Base-by-base conservation (phyloP, 2,888 invertebrate species). In the Dryadula phaetusa region DNA sequence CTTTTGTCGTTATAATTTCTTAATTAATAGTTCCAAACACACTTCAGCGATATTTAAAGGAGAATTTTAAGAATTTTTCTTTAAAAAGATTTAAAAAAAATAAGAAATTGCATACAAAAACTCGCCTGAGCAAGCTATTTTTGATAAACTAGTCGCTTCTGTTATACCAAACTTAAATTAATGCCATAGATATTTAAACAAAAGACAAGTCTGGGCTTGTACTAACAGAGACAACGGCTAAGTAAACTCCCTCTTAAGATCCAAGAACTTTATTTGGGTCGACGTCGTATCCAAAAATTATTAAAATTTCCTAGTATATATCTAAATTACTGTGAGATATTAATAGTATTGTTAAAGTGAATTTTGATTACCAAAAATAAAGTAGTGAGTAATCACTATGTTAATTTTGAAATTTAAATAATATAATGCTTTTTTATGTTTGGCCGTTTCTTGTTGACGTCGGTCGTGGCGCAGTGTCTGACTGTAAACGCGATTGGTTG, bases 121-220 rank as follows among this genome's bases (percentile, higher is more conserved):
- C 28, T 28, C n/a, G 56, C 37, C 56, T 56, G 56, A 25, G n/a
- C 56, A 44, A 60, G 44, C 60, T 14, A 60, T 58, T 64, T 64
- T 58, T 58, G 64, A 64, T 64, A 69, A 66, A 69, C 40, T 58
- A 69, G 69, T 71, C 69, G 64, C 71, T 44, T 71, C 69, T 66
- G 69, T 69, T 69, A 58, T 64, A 58, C 63, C 58, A 58, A 49
- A 62, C 64, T 71, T 66, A 67, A 71, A 71, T 71, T 70, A 70
- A 70, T 67, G 65, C 63, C 67, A 72, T 68, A 74, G 70, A 73
- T 68, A 69, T 62, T 69, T 64, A 67, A 66, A 71, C 64, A 67
- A 73, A 70, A 73, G 58, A 49, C 49, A 63, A 71, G 66, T 67
- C 53, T 61, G 65, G 60, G 67, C 65, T 71, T 64, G 69, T 66